Evolutionary conservation across 2,113 vertebrate species (phyloP), one percentile per base, ranked within the genome.

Genomic region (Notothenia rossii): DNA sequence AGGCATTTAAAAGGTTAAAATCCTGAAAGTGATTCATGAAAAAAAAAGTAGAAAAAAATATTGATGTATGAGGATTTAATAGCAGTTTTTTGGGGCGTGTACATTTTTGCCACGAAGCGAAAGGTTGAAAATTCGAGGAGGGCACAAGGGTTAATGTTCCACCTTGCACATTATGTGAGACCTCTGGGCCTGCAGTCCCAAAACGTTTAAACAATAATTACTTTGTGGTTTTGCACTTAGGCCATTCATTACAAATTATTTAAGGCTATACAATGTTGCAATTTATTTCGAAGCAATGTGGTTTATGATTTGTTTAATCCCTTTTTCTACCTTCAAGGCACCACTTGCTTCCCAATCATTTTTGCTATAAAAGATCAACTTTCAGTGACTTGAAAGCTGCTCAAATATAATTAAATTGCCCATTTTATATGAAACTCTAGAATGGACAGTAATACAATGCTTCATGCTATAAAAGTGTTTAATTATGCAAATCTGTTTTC

Each of bases 351-450:
- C 10, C 25, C 15, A 49, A 43, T 66, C 1, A 60, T 58, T 43
- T 70, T n/a, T 62, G 45, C 4, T n/a, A 3, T 15, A 14, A 5
- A 50, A 65, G 71, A 79, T 66, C 18, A 22, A 65, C 67, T 55
- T 40, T 54, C 66, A 71, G 11, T 43, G 36, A 48, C 65, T 20
- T 84, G 14, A 70, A 65, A 54, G 25, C 25, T 15, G n/a, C 43
- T 55, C 3, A 2, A 73, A 68, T 18, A 13, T 46, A 61, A 62
- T 36, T 12, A 8, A 67, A n/a, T 73, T n/a, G 36, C 3, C 9
- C 18, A 50, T 18, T 15, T 49, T 22, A 22, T 45, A 45, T 33
- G 14, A 49, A 62, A 20, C 43, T 43, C 48, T 13, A 72, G 48
- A 67, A 4, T 40, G 25, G 33, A 17, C 65, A 22, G 14, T 58